Conservation (phyloP, 2,797 vertebrate genomes). For the Ibycter americanus region DNA sequence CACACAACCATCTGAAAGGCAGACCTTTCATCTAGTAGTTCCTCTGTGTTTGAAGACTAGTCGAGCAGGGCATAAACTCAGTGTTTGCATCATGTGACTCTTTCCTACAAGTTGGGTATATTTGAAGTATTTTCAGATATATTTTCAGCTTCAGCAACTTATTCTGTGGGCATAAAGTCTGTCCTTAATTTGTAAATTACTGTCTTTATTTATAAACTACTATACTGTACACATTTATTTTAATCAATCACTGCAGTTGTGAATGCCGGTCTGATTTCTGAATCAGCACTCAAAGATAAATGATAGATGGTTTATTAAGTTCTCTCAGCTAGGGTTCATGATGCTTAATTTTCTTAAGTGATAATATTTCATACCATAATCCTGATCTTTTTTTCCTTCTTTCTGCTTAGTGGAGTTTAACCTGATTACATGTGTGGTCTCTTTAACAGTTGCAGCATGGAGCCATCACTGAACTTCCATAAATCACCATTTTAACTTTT, state of each 20-base stretch:
- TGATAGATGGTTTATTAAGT: slow-evolving; percentile 29
- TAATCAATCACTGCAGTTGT: slow-evolving; percentile 40
- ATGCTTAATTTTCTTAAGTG: slow-evolving; percentile 59
- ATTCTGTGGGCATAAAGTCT: not conserved
- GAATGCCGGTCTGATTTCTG: slow-evolving; percentile 50
- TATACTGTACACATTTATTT: slow-evolving; percentile 21
- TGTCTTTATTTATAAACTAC: slow-evolving; percentile 42
- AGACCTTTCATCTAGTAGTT: not conserved
- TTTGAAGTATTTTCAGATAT: slow-evolving; percentile 24
- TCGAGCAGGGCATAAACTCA: not conserved
- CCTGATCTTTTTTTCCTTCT: not conserved
- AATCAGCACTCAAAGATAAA: slow-evolving; percentile 59
- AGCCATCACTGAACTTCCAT: not conserved
- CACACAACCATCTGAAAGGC: not conserved
- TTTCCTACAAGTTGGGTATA: not conserved
- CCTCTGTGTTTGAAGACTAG: not conserved
- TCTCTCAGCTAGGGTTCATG: not conserved
- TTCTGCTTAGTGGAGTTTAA: slow-evolving; percentile 16
- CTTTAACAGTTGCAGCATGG: not conserved
- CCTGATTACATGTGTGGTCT: slow-evolving; percentile 25
- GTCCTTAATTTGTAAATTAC: slow-evolving; percentile 58
- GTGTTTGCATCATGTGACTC: not conserved
- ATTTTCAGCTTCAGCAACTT: slow-evolving; percentile 22
- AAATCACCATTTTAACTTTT: slow-evolving; percentile 22
- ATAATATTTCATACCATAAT: slow-evolving; percentile 21